Evolutionary conservation across 1,140 invertebrate species (phyloP).

Genomic region (Apis laboriosa): DNA sequence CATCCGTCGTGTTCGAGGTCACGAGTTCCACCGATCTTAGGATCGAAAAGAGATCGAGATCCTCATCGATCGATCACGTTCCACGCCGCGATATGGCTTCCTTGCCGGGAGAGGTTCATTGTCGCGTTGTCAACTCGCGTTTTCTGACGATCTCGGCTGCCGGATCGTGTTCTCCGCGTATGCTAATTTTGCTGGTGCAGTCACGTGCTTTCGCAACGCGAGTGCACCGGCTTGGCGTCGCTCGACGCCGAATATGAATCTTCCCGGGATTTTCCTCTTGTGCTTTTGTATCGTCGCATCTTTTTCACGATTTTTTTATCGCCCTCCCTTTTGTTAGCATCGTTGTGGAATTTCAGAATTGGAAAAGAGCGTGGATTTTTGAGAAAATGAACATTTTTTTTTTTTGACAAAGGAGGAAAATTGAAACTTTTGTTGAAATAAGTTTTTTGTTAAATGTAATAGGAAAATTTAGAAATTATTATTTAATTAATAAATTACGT

Average conservation of each 20-base stretch:
- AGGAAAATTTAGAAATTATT: no score
- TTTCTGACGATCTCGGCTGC: conserved; percentile 30
- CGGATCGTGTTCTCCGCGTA: conserved; percentile 39
- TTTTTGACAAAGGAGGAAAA: no score
- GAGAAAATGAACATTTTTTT: no score
- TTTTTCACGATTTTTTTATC: no score
- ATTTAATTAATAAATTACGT: no score
- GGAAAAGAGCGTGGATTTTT: no score
- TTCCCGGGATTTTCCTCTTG: not conserved
- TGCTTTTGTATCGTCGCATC: not conserved
- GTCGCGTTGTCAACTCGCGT: conserved; percentile 59
- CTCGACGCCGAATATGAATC: not conserved
- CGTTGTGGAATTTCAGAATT: no score
- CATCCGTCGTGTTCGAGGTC: conserved; percentile 4
- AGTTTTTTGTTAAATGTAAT: no score
- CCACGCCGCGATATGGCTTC: not conserved
- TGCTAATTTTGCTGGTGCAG: conserved; percentile 61
- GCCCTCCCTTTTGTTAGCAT: no score
- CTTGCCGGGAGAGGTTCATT: conserved; percentile 40
- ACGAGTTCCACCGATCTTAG: not conserved
- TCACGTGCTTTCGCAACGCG: conserved; percentile 51
- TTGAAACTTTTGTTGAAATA: no score
- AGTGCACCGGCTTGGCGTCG: conserved; percentile 3
- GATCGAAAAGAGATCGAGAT: not conserved
- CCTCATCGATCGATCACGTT: not conserved